A percentile compares a stretch with the other conserved stretches of the same genome.
These are phyloP conservation scores for Corythucha ciliata DNA, from an alignment of 2,888 invertebrate species.

Conservation along the genomic window DNA sequence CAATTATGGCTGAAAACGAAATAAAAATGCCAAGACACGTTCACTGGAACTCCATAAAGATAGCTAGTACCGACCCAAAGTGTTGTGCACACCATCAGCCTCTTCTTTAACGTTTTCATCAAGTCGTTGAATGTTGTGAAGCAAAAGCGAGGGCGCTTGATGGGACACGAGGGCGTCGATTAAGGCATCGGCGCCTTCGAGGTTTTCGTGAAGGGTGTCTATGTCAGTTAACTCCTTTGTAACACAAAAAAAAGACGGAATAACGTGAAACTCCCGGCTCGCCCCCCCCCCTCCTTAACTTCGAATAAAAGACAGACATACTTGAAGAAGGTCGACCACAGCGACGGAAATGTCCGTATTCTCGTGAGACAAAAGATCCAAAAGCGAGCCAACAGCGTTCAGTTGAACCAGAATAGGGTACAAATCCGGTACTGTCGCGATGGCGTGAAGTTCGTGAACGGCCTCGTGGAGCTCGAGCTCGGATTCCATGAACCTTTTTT, in stretches of 20 bases:
- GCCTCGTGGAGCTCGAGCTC: slow-evolving; percentile 87
- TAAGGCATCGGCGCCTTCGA: slow-evolving; percentile 78
- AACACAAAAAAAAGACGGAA: neutral
- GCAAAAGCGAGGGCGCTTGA: slow-evolving; percentile 78
- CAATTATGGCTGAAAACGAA: slow-evolving; percentile 63
- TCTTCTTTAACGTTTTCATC: slow-evolving; percentile 92
- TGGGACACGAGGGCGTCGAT: slow-evolving; percentile 81
- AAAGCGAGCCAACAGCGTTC: slow-evolving; percentile 77
- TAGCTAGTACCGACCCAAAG: slow-evolving; percentile 55
- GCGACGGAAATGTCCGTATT: slow-evolving; percentile 88
- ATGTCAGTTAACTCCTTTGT: slow-evolving; percentile 84
- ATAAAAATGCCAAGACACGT: slow-evolving; percentile 7
- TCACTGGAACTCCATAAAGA: neutral
- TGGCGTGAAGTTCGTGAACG: slow-evolving; percentile 79
- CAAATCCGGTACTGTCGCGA: slow-evolving; percentile 91
- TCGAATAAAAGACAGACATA: slow-evolving; percentile 34
- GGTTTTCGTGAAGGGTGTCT: slow-evolving; percentile 88
- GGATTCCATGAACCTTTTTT: slow-evolving; percentile 78
- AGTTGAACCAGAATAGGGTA: slow-evolving; percentile 85
- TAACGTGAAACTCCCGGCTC: neutral
- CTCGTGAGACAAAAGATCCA: slow-evolving; percentile 89
- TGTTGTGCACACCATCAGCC: slow-evolving; percentile 91
- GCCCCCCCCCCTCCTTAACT: neutral
- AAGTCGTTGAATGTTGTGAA: slow-evolving; percentile 86
- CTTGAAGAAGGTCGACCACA: slow-evolving; percentile 61